A percentile compares a stretch with the other conserved stretches of the same genome.
Evolutionary conservation across 2,888 invertebrate species (phyloP).

Genomic region (Eristalinus aeneus): DNA sequence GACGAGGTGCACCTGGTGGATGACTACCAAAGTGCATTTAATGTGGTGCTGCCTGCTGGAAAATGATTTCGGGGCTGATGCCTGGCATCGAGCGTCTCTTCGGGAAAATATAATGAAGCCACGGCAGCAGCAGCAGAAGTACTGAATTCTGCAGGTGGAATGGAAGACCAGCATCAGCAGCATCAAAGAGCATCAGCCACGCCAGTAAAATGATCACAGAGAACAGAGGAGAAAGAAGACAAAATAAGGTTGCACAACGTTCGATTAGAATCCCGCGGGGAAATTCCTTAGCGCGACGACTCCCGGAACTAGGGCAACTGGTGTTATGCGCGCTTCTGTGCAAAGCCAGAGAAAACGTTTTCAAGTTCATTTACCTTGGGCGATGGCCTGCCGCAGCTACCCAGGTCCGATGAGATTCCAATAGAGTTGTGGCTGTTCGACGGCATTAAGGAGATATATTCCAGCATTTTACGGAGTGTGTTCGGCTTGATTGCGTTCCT

Average conservation of each 20-base stretch:
- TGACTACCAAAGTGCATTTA: slow-evolving; percentile 66
- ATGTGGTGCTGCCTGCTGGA: slow-evolving; percentile 33
- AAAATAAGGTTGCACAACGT: slow-evolving; percentile 54
- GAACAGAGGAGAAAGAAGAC: slow-evolving; percentile 13
- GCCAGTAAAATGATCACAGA: slow-evolving; percentile 47
- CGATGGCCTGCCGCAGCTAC: slow-evolving; percentile 42
- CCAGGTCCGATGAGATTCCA: slow-evolving; percentile 52
- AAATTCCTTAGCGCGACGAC: slow-evolving; percentile 70
- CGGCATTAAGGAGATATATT: slow-evolving; percentile 48
- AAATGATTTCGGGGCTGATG: slow-evolving; percentile 49
- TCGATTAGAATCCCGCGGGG: slow-evolving; percentile 71
- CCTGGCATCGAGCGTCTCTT: slow-evolving; percentile 46
- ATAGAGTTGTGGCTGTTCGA: slow-evolving; percentile 34
- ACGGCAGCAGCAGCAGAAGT: slow-evolving; percentile 10
- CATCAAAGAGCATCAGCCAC: slow-evolving; percentile 15
- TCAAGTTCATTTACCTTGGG: slow-evolving; percentile 71
- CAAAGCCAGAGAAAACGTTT: slow-evolving; percentile 56
- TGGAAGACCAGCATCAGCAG: slow-evolving; percentile 30
- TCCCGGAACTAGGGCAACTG: slow-evolving; percentile 71
- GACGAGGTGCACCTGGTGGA: slow-evolving; percentile 54
- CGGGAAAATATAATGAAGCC: slow-evolving; percentile 35
- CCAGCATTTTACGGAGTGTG: slow-evolving; percentile 26
- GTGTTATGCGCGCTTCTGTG: slow-evolving; percentile 58
- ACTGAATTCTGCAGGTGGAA: slow-evolving; percentile 60
- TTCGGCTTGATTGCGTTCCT: slow-evolving; percentile 51